These are phyloP conservation scores for Lacerta viridis DNA, from an alignment of 2,797 vertebrate genomes.

Conservation along the genomic window DNA sequence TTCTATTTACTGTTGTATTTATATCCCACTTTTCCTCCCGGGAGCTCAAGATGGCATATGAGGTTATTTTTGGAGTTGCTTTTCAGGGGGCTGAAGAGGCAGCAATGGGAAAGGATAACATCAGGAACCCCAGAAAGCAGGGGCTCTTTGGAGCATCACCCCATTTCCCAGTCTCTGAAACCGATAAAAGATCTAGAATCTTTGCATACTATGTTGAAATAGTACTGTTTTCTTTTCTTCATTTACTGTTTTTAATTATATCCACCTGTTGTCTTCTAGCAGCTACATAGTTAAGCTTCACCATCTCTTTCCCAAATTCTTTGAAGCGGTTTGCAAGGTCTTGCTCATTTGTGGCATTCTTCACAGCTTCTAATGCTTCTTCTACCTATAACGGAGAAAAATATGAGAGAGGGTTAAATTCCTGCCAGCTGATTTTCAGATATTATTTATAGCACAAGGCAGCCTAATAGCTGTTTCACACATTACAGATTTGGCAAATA, in stretches of 20 bases:
- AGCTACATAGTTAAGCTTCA: conserved; percentile 98
- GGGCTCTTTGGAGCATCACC: background rate
- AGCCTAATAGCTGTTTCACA: background rate
- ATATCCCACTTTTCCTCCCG: too few relatives aligned
- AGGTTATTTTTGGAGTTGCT: background rate
- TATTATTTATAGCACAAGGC: background rate
- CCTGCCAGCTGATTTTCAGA: background rate
- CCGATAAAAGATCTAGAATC: background rate
- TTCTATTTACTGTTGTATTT: too few relatives aligned
- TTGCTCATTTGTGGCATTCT: conserved; percentile 97
- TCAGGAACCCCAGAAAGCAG: background rate
- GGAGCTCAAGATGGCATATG: too few relatives aligned
- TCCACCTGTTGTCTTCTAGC: conserved; percentile 96
- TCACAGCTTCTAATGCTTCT: conserved; percentile 95
- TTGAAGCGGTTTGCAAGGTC: conserved; percentile 98
- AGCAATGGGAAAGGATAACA: background rate
- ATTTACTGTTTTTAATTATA: background rate
- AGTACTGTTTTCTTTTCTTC: background rate
- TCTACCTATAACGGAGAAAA: conserved; percentile 86
- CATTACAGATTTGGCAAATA: background rate
- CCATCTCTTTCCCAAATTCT: conserved; percentile 99
- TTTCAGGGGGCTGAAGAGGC: background rate
- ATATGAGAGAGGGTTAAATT: background rate
- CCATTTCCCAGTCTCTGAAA: background rate
- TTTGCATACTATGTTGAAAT: background rate